These are phyloP conservation scores for Drosophila maculinotata DNA, from an alignment of 2,888 invertebrate species.

Conservation along the genomic window DNA sequence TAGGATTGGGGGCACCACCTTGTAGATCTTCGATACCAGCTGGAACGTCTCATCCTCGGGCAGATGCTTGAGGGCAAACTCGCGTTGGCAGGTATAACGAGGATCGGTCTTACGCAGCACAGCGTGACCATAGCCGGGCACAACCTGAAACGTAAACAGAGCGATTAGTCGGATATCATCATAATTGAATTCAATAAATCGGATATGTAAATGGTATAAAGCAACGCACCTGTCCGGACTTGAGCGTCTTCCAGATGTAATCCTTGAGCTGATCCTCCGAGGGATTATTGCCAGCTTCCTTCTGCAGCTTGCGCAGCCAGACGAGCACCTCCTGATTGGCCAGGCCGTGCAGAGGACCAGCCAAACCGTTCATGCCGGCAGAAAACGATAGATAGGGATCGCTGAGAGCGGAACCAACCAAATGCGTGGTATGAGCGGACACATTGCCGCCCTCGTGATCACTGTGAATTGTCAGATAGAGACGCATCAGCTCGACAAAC, in stretches of 20 bases:
- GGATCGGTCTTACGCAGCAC: slow-evolving; percentile 95
- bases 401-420: slow-evolving; percentile 94
- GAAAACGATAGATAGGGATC: slow-evolving; percentile 94
- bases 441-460: slow-evolving; percentile 97
- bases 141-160: slow-evolving; percentile 86
- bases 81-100: slow-evolving; percentile 92
- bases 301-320: slow-evolving; percentile 96
- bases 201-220: too few relatives aligned
- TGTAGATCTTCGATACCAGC: slow-evolving; percentile 92
- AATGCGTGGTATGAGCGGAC: slow-evolving; percentile 94
- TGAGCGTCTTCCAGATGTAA: slow-evolving; percentile 98
- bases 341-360: slow-evolving; percentile 95
- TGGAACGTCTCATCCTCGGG: slow-evolving; percentile 92
- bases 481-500: slow-evolving; percentile 93
- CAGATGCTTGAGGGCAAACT: slow-evolving; percentile 94
- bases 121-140: slow-evolving; percentile 96
- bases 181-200: background rate
- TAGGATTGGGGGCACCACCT: slow-evolving; percentile 93
- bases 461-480: slow-evolving; percentile 93
- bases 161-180: background rate
- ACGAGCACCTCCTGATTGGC: slow-evolving; percentile 97
- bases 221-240: slow-evolving; percentile 88
- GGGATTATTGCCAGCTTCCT: slow-evolving; percentile 93
- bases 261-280: slow-evolving; percentile 97
- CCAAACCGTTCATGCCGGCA: slow-evolving; percentile 94